These are phyloP conservation scores for Xyrichtys novacula DNA, from an alignment of 2,797 vertebrate genomes.

Conservation along the genomic window DNA sequence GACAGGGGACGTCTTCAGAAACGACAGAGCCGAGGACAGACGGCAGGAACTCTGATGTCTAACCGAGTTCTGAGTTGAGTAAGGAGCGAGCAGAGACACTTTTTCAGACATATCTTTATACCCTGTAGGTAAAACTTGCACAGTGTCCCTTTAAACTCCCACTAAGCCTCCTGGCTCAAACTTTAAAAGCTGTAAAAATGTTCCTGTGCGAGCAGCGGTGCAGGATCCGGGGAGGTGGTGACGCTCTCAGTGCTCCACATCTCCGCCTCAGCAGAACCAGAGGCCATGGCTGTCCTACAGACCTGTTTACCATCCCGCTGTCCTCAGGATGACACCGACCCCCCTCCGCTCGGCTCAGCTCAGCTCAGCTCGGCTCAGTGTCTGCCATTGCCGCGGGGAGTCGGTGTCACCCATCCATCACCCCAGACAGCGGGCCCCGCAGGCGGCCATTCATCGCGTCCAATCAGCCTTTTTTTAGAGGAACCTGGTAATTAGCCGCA, in stretches of 20 bases:
- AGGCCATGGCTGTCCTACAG: conserved; percentile 63
- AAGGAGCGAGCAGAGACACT: neutral
- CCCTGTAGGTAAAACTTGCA: neutral
- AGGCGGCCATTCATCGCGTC: conserved; percentile 55
- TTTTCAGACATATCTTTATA: neutral
- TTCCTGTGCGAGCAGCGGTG: neutral
- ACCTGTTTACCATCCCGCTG: conserved; percentile 56
- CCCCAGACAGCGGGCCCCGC: conserved; percentile 40
- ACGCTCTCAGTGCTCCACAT: conserved; percentile 55
- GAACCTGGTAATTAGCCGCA: conserved; percentile 72
- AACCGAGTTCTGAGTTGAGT: neutral
- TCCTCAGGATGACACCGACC: conserved; percentile 40
- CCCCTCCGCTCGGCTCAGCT: neutral
- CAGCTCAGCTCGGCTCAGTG: conserved; percentile 13
- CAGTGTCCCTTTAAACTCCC: neutral
- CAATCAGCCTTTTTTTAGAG: conserved; percentile 49
- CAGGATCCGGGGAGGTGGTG: conserved; percentile 32
- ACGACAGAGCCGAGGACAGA: neutral
- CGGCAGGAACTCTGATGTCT: neutral
- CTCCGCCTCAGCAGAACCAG: conserved; percentile 54
- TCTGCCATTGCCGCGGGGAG: conserved; percentile 73
- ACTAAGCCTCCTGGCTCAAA: neutral
- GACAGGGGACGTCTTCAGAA: neutral
- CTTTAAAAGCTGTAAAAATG: conserved; percentile 7
- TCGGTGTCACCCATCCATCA: conserved; percentile 78